A percentile compares a stretch with the other conserved stretches of the same genome.
phyloP scores from a whole-genome alignment of 2,113 vertebrate genomes.

The Trochalopteron elliotii region DNA sequence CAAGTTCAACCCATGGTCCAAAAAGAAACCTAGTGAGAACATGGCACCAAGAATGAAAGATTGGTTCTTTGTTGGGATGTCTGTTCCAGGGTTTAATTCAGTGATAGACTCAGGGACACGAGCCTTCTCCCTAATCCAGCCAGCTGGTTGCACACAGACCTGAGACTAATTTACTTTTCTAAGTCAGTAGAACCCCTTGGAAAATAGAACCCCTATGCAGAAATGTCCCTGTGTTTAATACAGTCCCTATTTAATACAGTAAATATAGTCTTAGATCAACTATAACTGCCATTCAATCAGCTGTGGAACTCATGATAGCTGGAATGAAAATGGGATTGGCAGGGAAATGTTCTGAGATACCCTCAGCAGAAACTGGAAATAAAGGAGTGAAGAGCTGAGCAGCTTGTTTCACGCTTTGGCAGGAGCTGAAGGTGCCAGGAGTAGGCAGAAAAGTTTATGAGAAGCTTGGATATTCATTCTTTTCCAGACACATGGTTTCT shows the following conservation, averaged over 20 bases:
- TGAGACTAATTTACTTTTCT: not conserved
- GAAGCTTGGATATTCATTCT: not conserved
- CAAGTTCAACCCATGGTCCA: too few species aligned
- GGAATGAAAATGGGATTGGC: not conserved
- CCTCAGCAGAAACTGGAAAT: not conserved
- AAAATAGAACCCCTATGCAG: not conserved
- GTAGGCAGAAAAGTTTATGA: not conserved
- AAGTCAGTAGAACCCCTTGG: not conserved
- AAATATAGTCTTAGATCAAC: not conserved
- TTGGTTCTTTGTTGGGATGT: too few species aligned
- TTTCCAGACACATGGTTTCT: not conserved
- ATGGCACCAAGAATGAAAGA: too few species aligned
- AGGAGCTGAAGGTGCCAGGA: accelerated
- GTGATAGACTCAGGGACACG: accelerated
- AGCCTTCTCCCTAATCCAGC: not conserved
- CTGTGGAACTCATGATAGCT: not conserved
- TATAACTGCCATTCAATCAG: not conserved
- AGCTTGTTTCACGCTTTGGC: not conserved
- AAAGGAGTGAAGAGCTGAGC: not conserved
- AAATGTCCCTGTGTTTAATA: not conserved
- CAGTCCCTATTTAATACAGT: not conserved
- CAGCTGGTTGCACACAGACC: not conserved
- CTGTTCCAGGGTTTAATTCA: too few species aligned
- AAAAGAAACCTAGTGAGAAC: too few species aligned
- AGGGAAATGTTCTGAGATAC: not conserved